A percentile compares a stretch with the other conserved stretches of the same genome.
Evolutionary conservation across 2,797 vertebrate genomes (phyloP).

Genomic region (Mycteria americana): DNA sequence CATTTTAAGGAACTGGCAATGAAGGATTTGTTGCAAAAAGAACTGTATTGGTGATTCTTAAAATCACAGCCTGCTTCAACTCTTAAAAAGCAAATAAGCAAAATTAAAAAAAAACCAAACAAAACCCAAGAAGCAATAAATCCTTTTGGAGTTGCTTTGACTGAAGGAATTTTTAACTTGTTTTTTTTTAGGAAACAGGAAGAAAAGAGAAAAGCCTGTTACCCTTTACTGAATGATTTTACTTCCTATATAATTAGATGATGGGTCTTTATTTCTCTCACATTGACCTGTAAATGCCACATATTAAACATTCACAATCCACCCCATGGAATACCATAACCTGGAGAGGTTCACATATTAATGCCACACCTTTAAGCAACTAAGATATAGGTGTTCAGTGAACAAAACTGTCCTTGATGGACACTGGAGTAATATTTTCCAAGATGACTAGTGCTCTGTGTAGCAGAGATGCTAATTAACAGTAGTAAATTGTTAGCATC

Average conservation of each 20-base stretch:
- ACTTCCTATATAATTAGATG: not conserved
- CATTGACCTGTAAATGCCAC: not conserved
- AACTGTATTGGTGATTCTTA: not conserved
- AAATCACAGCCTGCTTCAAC: not conserved
- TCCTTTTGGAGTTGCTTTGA: not conserved
- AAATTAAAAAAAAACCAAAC: not conserved
- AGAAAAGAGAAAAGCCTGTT: not conserved
- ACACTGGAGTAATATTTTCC: not conserved
- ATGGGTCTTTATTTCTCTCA: not conserved
- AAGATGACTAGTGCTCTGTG: not conserved
- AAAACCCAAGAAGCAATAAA: not conserved
- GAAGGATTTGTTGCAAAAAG: not conserved
- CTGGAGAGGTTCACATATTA: not conserved
- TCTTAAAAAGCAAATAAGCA: not conserved
- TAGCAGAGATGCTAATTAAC: not conserved
- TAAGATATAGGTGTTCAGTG: not conserved
- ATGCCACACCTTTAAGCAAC: not conserved
- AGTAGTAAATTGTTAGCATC: not conserved
- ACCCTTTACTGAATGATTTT: not conserved
- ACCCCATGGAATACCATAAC: not conserved
- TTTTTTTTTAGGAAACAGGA: not conserved
- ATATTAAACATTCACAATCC: not conserved
- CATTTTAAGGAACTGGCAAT: not conserved
- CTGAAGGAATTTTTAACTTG: not conserved
- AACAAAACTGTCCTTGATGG: not conserved